These are phyloP conservation scores for Cybosia mesomella DNA, from an alignment of 2,888 invertebrate genomes.

Conservation along the genomic window DNA sequence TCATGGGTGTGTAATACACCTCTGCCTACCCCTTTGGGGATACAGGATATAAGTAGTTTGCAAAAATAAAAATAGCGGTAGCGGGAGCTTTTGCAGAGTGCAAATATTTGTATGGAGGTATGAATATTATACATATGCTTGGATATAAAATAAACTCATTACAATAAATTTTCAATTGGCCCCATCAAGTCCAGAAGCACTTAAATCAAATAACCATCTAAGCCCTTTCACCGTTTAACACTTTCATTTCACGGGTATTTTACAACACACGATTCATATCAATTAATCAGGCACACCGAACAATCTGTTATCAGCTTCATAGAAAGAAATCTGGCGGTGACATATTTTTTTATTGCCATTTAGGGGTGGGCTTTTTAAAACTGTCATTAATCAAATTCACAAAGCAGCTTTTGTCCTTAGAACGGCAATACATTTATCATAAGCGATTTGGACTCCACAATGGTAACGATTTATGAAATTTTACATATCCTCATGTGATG, in stretches of 20 bases:
- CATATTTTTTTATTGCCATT: constrained; percentile 58
- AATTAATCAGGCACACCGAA: constrained; percentile 48
- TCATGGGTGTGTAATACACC: too few species aligned
- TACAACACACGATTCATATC: constrained; percentile 44
- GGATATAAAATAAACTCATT: neutral
- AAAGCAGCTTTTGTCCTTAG: constrained; percentile 66
- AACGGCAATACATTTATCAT: constrained; percentile 79
- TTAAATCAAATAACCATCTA: constrained; percentile 34
- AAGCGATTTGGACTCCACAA: constrained; percentile 61
- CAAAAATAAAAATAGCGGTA: too few species aligned
- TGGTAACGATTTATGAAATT: constrained; percentile 71
- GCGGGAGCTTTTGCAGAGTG: too few species aligned
- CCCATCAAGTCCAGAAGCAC: constrained; percentile 14
- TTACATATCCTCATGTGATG: constrained; percentile 58
- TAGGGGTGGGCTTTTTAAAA: constrained; percentile 62
- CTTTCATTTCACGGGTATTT: constrained; percentile 37
- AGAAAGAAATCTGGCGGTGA: constrained; percentile 54
- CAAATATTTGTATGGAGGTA: neutral
- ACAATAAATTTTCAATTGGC: constrained; percentile 12
- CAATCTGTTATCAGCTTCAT: constrained; percentile 53
- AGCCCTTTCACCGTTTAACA: constrained; percentile 17
- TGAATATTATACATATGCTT: neutral
- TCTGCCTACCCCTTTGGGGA: too few species aligned
- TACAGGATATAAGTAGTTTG: too few species aligned
- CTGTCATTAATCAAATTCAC: constrained; percentile 66